Percentiles rank a stretch among this genome's conserved stretches.
Evolutionary conservation across 2,888 invertebrate genomes (phyloP).

Genomic region (Mythimna ferrago): DNA sequence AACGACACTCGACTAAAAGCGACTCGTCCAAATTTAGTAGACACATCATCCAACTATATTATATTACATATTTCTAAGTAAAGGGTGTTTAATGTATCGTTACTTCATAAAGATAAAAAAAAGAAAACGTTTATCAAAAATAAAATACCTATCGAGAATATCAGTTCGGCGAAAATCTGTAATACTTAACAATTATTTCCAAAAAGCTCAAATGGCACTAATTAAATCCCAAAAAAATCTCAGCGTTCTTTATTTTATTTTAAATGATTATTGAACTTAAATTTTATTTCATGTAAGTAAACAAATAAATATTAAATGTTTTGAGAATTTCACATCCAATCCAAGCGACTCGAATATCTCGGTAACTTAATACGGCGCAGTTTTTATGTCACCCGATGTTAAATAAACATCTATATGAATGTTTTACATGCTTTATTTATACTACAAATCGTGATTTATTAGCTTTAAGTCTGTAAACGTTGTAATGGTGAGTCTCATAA

Average conservation of each 20-base stretch:
- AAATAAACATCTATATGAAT: slow-evolving; percentile 72
- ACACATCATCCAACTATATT: slow-evolving; percentile 75
- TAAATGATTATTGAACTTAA: slow-evolving; percentile 25
- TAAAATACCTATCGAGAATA: background rate
- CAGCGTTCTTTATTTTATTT: slow-evolving; percentile 19
- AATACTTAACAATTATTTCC: slow-evolving; percentile 3
- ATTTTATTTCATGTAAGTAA: slow-evolving; percentile 43
- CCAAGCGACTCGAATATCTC: slow-evolving; percentile 56
- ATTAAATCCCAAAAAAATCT: slow-evolving; percentile 6
- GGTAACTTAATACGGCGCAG: slow-evolving; percentile 71
- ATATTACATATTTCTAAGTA: slow-evolving; percentile 70
- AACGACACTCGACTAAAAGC: slow-evolving; percentile 83
- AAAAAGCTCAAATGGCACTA: background rate
- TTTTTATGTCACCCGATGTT: slow-evolving; percentile 74
- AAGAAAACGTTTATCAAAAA: background rate
- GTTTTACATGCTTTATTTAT: slow-evolving; percentile 70
- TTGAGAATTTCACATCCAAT: slow-evolving; percentile 59
- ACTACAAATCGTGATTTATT: slow-evolving; percentile 59
- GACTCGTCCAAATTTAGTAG: slow-evolving; percentile 78
- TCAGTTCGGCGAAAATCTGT: background rate
- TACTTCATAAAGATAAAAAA: background rate
- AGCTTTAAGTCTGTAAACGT: slow-evolving; percentile 31
- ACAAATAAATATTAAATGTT: slow-evolving; percentile 52
- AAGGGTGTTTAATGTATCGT: slow-evolving; percentile 51
- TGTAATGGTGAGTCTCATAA: slow-evolving; percentile 44